Evolutionary conservation across 2,797 vertebrate species (phyloP), one percentile per base, ranked within the genome.

Genomic region (Microctenopoma lineatum): DNA sequence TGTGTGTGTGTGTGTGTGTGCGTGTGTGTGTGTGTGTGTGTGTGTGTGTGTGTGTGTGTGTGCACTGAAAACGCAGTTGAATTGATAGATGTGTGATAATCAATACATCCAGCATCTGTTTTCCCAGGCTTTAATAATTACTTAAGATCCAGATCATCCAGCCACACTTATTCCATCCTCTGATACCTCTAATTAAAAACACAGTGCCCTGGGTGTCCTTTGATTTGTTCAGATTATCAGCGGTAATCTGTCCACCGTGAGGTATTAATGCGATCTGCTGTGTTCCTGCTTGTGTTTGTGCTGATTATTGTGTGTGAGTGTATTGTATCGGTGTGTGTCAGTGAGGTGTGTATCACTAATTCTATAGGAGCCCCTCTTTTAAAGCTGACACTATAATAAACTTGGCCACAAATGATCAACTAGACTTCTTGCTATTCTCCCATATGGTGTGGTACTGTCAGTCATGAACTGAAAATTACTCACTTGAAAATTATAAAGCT

Each of bases 61-160:
- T 0, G 13, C 16, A 25, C 27, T 50, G 15, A 48, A 13, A 54
- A 51, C 0, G 3, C 16, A 34, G 32, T 5, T 45, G 58, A 82
- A 87, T 85, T 87, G 87, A 93, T 88, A 87, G 66, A 90, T 75
- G 89, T 93, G 90, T 91, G 89, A 91, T 80, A 90, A 91, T 92
- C 89, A 88, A 92, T 91, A 84, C 13, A 1, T 71, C 48, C 74
- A 83, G 78, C 84, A 91, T 88, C 83, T 92, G 85, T 80, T 73
- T 48, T 71, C 58, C 47, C 38, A 46, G 32, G 54, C 54, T 73
- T 73, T 77, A 73, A 81, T 78, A 78, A 80, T 74, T 39, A 65
- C 47, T 25, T 16, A 39, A 57, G 54, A 71, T 25, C 26, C 58
- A 56, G 71, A 56, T 44, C 60, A 77, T 70, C 63, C 62, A 36